Percentiles rank a stretch among this genome's conserved stretches.
phyloP scores from a whole-genome alignment of 2,797 vertebrate genomes.

The Xenentodon cancila region DNA sequence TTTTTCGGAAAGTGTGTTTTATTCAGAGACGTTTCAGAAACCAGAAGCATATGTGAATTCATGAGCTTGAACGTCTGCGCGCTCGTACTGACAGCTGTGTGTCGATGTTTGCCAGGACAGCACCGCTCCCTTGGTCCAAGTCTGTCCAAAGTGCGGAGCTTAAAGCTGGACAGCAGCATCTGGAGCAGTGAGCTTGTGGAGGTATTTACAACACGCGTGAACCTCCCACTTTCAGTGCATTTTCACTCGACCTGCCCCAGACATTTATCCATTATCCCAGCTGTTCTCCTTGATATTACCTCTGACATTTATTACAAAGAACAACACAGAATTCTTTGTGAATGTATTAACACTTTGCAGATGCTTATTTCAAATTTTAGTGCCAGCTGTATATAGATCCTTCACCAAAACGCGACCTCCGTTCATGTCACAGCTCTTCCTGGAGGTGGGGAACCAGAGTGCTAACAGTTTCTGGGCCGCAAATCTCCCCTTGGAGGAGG shows the following conservation, averaged over 20 bases:
- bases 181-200: constrained; percentile 98
- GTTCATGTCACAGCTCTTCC: constrained; percentile 85
- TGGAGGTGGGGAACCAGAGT: constrained; percentile 92
- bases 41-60: neutral
- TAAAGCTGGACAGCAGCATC: constrained; percentile 94
- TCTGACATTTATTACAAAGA: too few species aligned
- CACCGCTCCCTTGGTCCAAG: constrained; percentile 92
- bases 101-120: constrained; percentile 82
- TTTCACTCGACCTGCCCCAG: too few species aligned
- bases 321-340: too few species aligned
- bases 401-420: neutral
- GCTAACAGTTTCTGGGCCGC: constrained; percentile 95
- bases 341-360: too few species aligned
- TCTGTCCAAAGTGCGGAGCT: constrained; percentile 92
- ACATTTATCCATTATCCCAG: too few species aligned
- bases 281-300: too few species aligned
- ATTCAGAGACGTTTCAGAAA: neutral
- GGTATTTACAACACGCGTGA: constrained; percentile 72
- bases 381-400: neutral
- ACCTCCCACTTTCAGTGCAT: neutral
- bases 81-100: constrained; percentile 11
- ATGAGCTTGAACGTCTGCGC: constrained; percentile 3
- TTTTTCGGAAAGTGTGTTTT: constrained; percentile 1
- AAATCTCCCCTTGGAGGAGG: constrained; percentile 88
- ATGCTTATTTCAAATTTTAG: too few species aligned